These are phyloP conservation scores for Epinephelus fuscoguttatus DNA, from an alignment of 2,113 vertebrate genomes.

Conservation along the genomic window DNA sequence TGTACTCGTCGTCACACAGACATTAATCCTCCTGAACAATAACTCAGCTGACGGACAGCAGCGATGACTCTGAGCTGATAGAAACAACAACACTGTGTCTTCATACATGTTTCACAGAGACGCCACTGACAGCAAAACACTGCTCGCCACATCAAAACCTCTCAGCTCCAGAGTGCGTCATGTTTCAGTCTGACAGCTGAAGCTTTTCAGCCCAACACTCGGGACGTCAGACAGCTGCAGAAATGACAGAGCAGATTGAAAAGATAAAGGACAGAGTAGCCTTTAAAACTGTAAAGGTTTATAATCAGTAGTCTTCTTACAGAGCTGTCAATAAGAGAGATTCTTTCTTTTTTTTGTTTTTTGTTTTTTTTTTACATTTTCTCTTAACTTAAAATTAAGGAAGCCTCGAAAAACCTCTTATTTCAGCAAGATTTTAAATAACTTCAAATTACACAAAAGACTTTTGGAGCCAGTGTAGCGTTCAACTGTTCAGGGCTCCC, in stretches of 20 bases:
- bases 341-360: neutral
- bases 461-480: too few species aligned
- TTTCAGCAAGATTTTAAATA: too few species aligned
- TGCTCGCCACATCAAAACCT: constrained; percentile 23
- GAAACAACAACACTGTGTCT: constrained; percentile 29
- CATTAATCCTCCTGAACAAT: constrained; percentile 35
- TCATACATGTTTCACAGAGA: constrained; percentile 38
- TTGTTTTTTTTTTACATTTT: neutral
- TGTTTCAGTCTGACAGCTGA: constrained; percentile 15
- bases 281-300: constrained; percentile 5
- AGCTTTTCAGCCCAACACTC: constrained; percentile 8
- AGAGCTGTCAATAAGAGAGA: neutral
- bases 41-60: constrained; percentile 15
- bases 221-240: constrained; percentile 22
- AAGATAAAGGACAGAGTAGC: constrained; percentile 2
- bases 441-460: too few species aligned
- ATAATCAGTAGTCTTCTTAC: neutral
- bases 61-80: constrained; percentile 17
- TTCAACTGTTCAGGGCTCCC: too few species aligned
- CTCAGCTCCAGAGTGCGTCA: constrained; percentile 10
- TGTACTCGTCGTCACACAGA: neutral
- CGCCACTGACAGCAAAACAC: constrained; percentile 13
- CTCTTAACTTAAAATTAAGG: too few species aligned
- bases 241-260: constrained; percentile 7
- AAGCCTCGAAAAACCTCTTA: too few species aligned